phyloP scores from a whole-genome alignment of 2,888 invertebrate species.

The Lasioglossum figueresi region DNA sequence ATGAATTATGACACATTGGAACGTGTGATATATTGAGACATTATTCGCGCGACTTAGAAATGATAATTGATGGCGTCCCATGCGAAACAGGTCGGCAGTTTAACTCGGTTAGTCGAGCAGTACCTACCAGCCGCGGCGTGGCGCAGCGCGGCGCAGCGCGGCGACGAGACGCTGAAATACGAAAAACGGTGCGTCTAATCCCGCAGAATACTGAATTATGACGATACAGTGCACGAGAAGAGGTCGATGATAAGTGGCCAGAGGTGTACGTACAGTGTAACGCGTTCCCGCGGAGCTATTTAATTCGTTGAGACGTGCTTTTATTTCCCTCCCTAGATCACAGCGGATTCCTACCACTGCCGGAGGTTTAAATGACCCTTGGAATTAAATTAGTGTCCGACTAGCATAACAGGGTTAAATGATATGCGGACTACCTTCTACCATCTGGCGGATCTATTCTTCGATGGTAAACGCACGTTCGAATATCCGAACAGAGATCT shows the following conservation, averaged over 20 bases:
- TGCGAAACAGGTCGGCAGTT: constrained; percentile 13
- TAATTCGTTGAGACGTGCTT: constrained; percentile 30
- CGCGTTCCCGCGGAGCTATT: constrained; percentile 34
- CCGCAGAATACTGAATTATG: constrained; percentile 58
- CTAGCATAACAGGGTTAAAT: constrained; percentile 1
- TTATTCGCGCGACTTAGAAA: constrained; percentile 23
- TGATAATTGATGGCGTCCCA: constrained; percentile 45
- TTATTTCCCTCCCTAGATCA: constrained; percentile 33
- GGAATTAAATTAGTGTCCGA: constrained; percentile 31
- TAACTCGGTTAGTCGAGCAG: constrained; percentile 59
- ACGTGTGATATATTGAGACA: constrained; percentile 18
- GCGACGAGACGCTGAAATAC: constrained; percentile 16
- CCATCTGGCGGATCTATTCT: neutral
- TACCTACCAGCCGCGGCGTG: neutral
- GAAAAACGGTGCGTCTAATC: constrained; percentile 47
- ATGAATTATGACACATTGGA: constrained; percentile 30
- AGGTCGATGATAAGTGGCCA: constrained; percentile 42
- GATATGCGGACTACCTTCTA: neutral
- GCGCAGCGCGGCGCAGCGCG: constrained; percentile 19
- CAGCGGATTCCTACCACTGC: constrained; percentile 3
- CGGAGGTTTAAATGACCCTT: constrained; percentile 13
- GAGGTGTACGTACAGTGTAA: constrained; percentile 14
- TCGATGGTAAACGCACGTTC: neutral
- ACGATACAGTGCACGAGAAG: constrained; percentile 8
- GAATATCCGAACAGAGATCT: neutral